phyloP scores from a whole-genome alignment of 2,888 invertebrate genomes.

The Theretra japonica region DNA sequence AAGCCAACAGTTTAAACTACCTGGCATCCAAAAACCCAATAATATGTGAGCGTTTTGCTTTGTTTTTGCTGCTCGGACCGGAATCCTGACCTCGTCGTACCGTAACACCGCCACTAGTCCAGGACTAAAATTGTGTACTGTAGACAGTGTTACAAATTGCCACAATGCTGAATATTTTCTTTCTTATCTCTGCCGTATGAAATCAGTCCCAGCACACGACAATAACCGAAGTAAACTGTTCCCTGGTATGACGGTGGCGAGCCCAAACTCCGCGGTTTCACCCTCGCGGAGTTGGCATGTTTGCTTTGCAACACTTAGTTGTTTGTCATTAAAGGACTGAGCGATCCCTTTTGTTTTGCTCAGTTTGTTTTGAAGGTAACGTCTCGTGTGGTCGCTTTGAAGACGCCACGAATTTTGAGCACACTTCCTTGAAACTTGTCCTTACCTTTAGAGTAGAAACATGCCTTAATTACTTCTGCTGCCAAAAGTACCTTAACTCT shows the following conservation, averaged over 20 bases:
- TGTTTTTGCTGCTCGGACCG: too few species aligned
- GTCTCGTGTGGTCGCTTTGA: constrained; percentile 18
- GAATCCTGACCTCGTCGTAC: too few species aligned
- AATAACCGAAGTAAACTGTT: not conserved
- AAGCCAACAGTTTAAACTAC: too few species aligned
- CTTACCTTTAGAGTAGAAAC: not conserved
- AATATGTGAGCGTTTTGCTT: too few species aligned
- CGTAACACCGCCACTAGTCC: too few species aligned
- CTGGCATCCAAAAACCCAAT: too few species aligned
- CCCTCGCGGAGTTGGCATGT: not conserved
- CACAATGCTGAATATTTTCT: too few species aligned
- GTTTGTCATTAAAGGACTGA: constrained; percentile 13
- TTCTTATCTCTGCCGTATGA: too few species aligned
- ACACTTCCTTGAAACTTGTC: not conserved
- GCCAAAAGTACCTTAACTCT: too few species aligned
- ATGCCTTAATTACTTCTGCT: too few species aligned
- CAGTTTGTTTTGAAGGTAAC: constrained; percentile 13
- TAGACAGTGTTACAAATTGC: too few species aligned
- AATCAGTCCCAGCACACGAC: not conserved
- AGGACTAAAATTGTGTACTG: too few species aligned
- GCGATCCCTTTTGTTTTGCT: constrained; percentile 1
- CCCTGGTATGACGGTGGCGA: not conserved
- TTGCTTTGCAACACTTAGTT: constrained; percentile 16
- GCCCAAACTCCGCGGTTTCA: not conserved
- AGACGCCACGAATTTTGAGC: not conserved